Evolutionary conservation across 2,113 vertebrate genomes (phyloP), one percentile per base, ranked within the genome.

Genomic region (Glaucomys volans): DNA sequence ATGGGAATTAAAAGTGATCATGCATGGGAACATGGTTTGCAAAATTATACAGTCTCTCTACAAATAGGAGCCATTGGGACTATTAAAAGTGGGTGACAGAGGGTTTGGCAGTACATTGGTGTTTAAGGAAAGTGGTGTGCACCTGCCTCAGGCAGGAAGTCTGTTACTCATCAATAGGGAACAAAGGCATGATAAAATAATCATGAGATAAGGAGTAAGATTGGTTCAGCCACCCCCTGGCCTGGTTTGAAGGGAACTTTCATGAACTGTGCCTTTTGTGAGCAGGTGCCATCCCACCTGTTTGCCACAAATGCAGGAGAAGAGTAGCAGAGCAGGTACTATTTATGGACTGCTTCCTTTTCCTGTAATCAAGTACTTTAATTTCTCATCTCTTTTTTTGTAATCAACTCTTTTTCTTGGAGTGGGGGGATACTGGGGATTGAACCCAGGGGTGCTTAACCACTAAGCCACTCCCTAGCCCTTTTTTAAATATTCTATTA

Each of bases 181-280:
- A 97, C 88, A 96, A 95, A 96, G 85, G 76, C 92, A 54, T 88
- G 92, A 79, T 62, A 85, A 95, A 96, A 81, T 81, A 93, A 81
- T 67, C 47, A 10, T 0, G 52, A 87, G 90, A 95, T 97, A 96
- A 94, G 95, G 59, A 87, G 8, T 83, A 17, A 40, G 35, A 44
- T 67, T 57, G 66, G 50, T 59, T 50, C 44, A 54, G 91, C 84
- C 91, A 87, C 64, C 88, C 67, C 81, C 71, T 66, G 88, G 66
- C 80, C 89, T 2, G 28, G 80, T n/a, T 92, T 86, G 35, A n/a
- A 47, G 52, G 67, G 75, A 57, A 13, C 11, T 8, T 9, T 0
- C 2, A 28, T n/a, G 90, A 91, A 80, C 11, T 32, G 66, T 37
- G 71, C 76, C 84, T 87, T 93, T 81, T 84, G 22, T 85, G 37